Evolutionary conservation across 30 jellyfish, hydroid and myxozoan species (phyloP).

Genomic region (Aurelia aurita): DNA sequence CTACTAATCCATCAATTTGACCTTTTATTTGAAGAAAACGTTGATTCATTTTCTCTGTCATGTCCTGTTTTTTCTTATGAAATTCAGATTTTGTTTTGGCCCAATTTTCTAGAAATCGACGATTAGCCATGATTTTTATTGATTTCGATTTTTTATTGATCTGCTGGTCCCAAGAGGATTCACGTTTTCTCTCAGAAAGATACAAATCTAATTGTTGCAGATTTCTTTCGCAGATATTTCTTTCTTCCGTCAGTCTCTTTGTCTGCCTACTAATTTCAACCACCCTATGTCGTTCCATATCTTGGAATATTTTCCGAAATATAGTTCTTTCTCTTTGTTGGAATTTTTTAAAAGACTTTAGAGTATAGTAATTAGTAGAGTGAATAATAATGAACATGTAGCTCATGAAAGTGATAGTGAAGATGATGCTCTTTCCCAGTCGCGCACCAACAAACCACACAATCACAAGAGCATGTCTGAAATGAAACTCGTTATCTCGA

Average conservation of each 20-base stretch:
- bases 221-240: conserved; percentile 53
- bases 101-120: conserved; percentile 9
- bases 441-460: conserved; percentile 66
- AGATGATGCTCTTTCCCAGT: conserved; percentile 48
- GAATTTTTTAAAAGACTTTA: conserved; percentile 29
- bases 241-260: conserved; percentile 31
- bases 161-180: conserved; percentile 43
- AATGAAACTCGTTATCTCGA: conserved; percentile 53
- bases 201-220: conserved; percentile 50
- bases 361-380: conserved; percentile 50
- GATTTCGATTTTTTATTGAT: conserved; percentile 27
- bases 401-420: conserved; percentile 45
- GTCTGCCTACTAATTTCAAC: conserved; percentile 60
- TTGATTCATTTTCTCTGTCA: neutral
- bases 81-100: neutral
- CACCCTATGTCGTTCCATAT: conserved; percentile 62
- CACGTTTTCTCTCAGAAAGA: conserved; percentile 36
- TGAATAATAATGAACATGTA: conserved; percentile 49
- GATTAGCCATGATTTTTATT: conserved; percentile 27
- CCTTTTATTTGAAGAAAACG: neutral
- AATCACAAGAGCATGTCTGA: conserved; percentile 53
- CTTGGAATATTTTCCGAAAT: conserved; percentile 25
- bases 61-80: conserved; percentile 4
- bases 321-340: conserved; percentile 32
- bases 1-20: neutral